Base-by-base conservation (phyloP, 1,140 invertebrate species). In the Lucilia cuprina region DNA sequence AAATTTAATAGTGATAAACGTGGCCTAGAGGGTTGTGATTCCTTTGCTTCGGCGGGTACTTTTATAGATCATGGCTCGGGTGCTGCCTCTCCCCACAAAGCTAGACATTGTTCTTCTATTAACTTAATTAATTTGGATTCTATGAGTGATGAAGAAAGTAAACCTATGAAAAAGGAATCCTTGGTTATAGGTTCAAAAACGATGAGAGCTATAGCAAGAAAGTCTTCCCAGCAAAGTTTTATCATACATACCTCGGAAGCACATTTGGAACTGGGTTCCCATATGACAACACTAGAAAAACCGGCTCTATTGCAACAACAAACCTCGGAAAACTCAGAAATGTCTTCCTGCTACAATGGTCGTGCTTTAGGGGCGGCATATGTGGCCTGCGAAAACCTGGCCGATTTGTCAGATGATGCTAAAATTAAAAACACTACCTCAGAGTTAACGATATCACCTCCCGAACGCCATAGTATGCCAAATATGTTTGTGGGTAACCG, bases 351-450 rank as follows among this genome's bases (percentile, higher is more conserved):
- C 55, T 93, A 93, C 86, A 92, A 92, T 84, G 91, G 91, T 41
- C 90, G 92, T 30, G 86, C 92, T 77, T 86, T 88, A 0, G 92
- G 91, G 49, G 90, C 92, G 0, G 90, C 91, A 0, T 94, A 93
- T 83, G 92, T 92, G 88, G 94, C 93, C 7, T 94, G 94, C 88
- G 94, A 95, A 91, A 93, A 95, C 92, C 88, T 95, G 85, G 91
- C 93, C 10, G 93, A 93, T 87, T 91, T 95, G 84, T 93, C 94
- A 86, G 93, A 92, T 92, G 85, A 92, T 88, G 86, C 87, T 88
- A 86, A 80, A 30, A 82, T 85, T 74, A 86, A 84, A 86, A 19
- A 78, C 10, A 86, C 65, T 35, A 83, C 85, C 83, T 35, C 14
- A 47, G 74, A 34, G 70, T 0, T 78, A 65, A 9, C 60, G 80